Evolutionary conservation across 2,888 invertebrate genomes (phyloP).

Genomic region (Pseudococcus viburni): DNA sequence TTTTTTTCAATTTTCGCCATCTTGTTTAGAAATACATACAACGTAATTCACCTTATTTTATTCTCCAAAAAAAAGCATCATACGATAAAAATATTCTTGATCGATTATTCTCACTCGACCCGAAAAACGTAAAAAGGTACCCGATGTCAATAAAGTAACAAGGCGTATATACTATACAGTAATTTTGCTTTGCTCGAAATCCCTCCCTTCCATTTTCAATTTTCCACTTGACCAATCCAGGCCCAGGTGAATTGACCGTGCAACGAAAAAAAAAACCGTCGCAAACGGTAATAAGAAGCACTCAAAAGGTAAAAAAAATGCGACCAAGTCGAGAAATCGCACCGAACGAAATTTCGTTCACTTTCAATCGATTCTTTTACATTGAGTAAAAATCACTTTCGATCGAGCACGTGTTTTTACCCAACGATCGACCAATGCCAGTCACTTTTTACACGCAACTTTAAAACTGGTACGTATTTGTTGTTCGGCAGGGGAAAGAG

Average conservation of each 20-base stretch:
- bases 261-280: background rate
- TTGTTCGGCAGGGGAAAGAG: background rate
- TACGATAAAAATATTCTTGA: too few relatives aligned
- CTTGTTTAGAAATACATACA: too few relatives aligned
- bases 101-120: background rate
- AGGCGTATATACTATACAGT: background rate
- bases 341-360: background rate
- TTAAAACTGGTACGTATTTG: background rate
- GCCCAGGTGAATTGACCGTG: background rate
- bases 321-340: slow-evolving; percentile 3
- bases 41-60: too few relatives aligned
- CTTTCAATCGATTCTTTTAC: background rate
- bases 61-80: too few relatives aligned
- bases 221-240: slow-evolving; percentile 7
- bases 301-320: background rate
- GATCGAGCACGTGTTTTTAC: background rate
- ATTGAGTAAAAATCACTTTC: too few relatives aligned
- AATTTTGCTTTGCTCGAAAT: background rate
- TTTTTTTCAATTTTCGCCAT: too few relatives aligned
- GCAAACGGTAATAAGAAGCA: background rate
- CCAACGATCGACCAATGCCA: background rate
- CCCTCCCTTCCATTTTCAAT: background rate
- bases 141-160: background rate
- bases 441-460: background rate
- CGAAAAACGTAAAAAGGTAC: background rate